These are phyloP conservation scores for Stichodactyla mertensii DNA, from an alignment of 64 coral and sea anemone genomes.

Conservation along the genomic window DNA sequence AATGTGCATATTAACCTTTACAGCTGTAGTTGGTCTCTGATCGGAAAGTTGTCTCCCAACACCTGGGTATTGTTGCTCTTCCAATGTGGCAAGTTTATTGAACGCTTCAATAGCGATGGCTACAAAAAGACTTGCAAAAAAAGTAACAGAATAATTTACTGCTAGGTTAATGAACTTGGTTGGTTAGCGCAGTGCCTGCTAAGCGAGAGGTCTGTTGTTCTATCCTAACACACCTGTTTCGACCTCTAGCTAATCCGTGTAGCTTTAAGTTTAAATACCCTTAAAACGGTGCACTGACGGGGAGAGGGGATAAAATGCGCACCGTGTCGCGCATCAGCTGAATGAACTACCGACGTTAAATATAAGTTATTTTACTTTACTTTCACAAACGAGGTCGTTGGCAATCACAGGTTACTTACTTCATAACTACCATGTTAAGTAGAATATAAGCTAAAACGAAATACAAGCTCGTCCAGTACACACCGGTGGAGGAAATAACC, in stretches of 20 bases:
- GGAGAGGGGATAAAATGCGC: too few species aligned
- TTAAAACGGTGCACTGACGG: too few species aligned
- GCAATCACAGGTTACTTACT: slow-evolving; percentile 44
- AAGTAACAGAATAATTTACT: background rate
- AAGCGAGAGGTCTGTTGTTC: too few species aligned
- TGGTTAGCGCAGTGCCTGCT: background rate
- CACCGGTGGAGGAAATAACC: slow-evolving; percentile 49
- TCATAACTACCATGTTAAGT: slow-evolving; percentile 93
- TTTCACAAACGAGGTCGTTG: background rate
- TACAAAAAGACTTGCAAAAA: slow-evolving; percentile 73
- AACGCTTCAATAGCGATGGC: slow-evolving; percentile 95
- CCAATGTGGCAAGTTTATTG: slow-evolving; percentile 73
- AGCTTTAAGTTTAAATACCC: too few species aligned
- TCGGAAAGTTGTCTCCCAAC: slow-evolving; percentile 57
- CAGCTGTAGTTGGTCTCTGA: slow-evolving; percentile 11
- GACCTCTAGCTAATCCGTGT: too few species aligned
- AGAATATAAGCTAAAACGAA: slow-evolving; percentile 75
- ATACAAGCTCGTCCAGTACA: slow-evolving; percentile 71
- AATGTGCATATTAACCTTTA: slow-evolving; percentile 34
- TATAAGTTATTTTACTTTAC: too few species aligned
- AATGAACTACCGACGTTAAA: too few species aligned
- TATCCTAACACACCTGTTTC: too few species aligned
- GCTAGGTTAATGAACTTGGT: too few species aligned
- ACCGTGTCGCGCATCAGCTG: too few species aligned
- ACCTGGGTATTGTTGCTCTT: slow-evolving; percentile 29